Evolutionary conservation across 2,113 vertebrate species (phyloP).

Genomic region (Atractosteus spatula): DNA sequence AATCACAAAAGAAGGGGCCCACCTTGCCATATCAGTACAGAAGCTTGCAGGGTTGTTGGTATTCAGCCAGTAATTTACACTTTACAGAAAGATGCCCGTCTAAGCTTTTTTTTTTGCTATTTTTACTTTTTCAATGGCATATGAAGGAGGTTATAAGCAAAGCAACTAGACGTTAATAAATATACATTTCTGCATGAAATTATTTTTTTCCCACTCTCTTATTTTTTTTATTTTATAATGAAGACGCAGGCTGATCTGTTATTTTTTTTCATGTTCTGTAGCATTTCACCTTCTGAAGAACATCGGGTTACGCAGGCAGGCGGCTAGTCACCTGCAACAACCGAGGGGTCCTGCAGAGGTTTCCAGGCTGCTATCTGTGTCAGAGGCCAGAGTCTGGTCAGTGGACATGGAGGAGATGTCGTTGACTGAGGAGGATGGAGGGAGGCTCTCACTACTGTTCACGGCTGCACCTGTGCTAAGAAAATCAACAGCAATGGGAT

Average conservation of each 20-base stretch:
- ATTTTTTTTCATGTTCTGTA: conserved; percentile 41
- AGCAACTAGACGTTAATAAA: conserved; percentile 92
- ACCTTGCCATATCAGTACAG: conserved; percentile 83
- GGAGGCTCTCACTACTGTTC: conserved; percentile 99
- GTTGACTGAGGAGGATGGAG: conserved; percentile 95
- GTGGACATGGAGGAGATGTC: conserved; percentile 99
- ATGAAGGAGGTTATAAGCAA: conserved; percentile 85
- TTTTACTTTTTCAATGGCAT: conserved; percentile 54
- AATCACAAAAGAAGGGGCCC: conserved; percentile 51
- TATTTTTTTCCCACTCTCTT: conserved; percentile 61
- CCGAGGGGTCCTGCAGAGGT: conserved; percentile 95
- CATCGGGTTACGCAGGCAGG: conserved; percentile 97
- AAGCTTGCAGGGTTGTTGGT: conserved; percentile 67
- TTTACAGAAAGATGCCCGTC: conserved; percentile 73
- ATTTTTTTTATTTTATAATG: conserved; percentile 70
- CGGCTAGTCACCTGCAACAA: conserved; percentile 99
- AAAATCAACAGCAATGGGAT: conserved; percentile 89
- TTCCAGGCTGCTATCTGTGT: conserved; percentile 99
- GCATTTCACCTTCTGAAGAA: conserved; percentile 94
- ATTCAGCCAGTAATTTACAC: conserved; percentile 80
- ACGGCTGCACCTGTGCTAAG: conserved; percentile 99
- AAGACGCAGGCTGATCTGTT: conserved; percentile 79
- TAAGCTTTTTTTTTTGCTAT: conserved; percentile 49
- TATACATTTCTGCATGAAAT: conserved; percentile 79
- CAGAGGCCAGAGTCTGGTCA: conserved; percentile 97